Conservation (phyloP, 2,888 invertebrate genomes). For the Argyresthia albistria region DNA sequence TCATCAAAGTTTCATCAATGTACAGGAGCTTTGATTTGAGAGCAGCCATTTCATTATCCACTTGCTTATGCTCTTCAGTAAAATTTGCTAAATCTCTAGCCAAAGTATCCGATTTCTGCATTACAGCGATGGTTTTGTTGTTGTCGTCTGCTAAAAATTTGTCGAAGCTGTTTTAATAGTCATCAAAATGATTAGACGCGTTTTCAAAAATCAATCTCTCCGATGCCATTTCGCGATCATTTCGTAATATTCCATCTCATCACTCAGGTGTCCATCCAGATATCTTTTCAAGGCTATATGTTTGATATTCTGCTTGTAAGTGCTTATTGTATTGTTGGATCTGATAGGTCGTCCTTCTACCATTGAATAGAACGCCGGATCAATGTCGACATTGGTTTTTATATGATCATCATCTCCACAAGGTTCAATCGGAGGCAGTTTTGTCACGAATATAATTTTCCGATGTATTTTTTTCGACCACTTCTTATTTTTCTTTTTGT, state of each 20-base stretch:
- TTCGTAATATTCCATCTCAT: slow-evolving; percentile 62
- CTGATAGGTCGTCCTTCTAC: slow-evolving; percentile 73
- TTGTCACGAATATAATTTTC: slow-evolving; percentile 36
- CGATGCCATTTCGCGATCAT: slow-evolving; percentile 48
- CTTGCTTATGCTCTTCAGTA: slow-evolving; percentile 51
- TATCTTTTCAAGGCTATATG: slow-evolving; percentile 49
- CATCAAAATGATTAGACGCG: slow-evolving; percentile 48
- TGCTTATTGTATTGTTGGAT: slow-evolving; percentile 63
- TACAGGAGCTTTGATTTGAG: slow-evolving; percentile 57
- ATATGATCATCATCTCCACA: slow-evolving; percentile 20
- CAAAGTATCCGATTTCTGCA: slow-evolving; percentile 53
- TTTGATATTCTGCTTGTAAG: slow-evolving; percentile 69
- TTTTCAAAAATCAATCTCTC: slow-evolving; percentile 45
- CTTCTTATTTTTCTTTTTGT: slow-evolving; percentile 18
- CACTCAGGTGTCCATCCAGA: slow-evolving; percentile 43
- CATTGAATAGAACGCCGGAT: slow-evolving; percentile 75
- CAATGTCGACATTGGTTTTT: slow-evolving; percentile 74
- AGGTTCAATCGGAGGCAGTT: slow-evolving; percentile 49
- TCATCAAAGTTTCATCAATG: slow-evolving; percentile 49
- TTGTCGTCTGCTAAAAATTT: slow-evolving; percentile 60
- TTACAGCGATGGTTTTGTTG: slow-evolving; percentile 56
- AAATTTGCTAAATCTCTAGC: slow-evolving; percentile 45
- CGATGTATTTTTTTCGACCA: neutral
- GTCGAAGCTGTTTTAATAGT: slow-evolving; percentile 56
- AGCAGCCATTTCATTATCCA: slow-evolving; percentile 48